Evolutionary conservation across 2,113 vertebrate genomes (phyloP).

Genomic region (Corythornis cristatus): DNA sequence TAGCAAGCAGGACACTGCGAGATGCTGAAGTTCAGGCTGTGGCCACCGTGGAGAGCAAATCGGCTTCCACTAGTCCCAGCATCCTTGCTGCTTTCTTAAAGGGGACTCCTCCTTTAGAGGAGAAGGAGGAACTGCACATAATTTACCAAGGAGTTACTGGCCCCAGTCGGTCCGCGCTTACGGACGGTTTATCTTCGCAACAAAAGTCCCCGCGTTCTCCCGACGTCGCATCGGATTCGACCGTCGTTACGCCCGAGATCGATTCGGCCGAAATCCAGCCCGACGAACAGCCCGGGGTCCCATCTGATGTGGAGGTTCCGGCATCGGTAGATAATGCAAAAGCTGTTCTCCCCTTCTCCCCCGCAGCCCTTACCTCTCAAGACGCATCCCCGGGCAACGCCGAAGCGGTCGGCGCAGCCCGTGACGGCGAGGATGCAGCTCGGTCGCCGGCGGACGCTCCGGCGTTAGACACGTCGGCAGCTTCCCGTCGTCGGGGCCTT

Average conservation of each 20-base stretch:
- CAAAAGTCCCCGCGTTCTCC: neutral
- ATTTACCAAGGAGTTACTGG: conserved; percentile 61
- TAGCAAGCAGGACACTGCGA: conserved; percentile 59
- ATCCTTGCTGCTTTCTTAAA: conserved; percentile 77
- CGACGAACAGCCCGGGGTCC: neutral
- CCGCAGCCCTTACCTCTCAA: neutral
- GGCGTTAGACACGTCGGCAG: neutral
- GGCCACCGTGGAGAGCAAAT: conserved; percentile 81
- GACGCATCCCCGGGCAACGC: neutral
- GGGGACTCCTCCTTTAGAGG: conserved; percentile 38
- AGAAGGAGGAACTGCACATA: conserved; percentile 76
- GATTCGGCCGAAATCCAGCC: conserved; percentile 37
- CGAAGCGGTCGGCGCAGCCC: neutral
- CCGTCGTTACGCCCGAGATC: conserved; percentile 37
- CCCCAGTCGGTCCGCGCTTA: conserved; percentile 27
- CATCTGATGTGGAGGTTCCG: conserved; percentile 7
- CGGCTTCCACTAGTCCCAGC: conserved; percentile 90
- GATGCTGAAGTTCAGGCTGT: conserved; percentile 94
- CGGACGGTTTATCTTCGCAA: neutral
- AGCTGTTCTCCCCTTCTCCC: neutral
- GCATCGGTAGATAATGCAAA: neutral
- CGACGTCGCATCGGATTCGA: neutral
- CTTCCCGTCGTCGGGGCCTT: conserved; percentile 23
- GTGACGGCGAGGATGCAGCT: neutral
- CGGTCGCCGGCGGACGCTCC: neutral